Evolutionary conservation across 2,888 invertebrate species (phyloP).

Genomic region (Lathronympha strigana): DNA sequence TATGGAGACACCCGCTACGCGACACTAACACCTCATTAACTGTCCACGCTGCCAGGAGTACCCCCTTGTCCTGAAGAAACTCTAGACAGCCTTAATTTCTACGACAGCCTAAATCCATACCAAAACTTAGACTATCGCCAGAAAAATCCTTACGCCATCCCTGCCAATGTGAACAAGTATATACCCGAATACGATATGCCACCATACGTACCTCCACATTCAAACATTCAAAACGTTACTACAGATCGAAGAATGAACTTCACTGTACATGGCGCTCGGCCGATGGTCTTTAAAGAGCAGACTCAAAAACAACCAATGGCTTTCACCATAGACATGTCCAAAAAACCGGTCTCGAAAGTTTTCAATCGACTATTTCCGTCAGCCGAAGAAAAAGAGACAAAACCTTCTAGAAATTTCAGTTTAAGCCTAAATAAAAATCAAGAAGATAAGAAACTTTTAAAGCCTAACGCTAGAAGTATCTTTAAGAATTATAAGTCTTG

Average conservation of each 20-base stretch:
- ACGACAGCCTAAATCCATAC: conserved; percentile 65
- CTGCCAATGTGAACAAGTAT: conserved; percentile 74
- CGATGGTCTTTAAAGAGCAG: conserved; percentile 70
- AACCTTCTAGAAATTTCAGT: conserved; percentile 73
- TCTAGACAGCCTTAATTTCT: conserved; percentile 69
- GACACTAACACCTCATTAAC: conserved; percentile 49
- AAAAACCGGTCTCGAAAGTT: conserved; percentile 71
- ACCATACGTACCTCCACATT: conserved; percentile 78
- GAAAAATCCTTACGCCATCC: conserved; percentile 82
- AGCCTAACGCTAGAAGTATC: conserved; percentile 80
- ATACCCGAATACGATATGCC: conserved; percentile 68
- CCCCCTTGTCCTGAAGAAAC: conserved; percentile 66
- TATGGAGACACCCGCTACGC: conserved; percentile 10
- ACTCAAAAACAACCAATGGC: conserved; percentile 59
- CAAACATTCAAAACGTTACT: conserved; percentile 55
- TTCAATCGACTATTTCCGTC: conserved; percentile 74
- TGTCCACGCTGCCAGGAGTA: conserved; percentile 71
- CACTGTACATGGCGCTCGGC: conserved; percentile 58
- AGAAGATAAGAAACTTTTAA: conserved; percentile 67
- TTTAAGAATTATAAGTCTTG: conserved; percentile 89
- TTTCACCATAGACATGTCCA: conserved; percentile 70
- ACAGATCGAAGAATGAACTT: conserved; percentile 61
- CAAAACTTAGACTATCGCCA: conserved; percentile 71
- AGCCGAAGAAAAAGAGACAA: conserved; percentile 60
- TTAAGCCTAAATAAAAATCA: conserved; percentile 63